Evolutionary conservation across 2,113 vertebrate species (phyloP), one percentile per base, ranked within the genome.

Genomic region (Microcebus jonahi): DNA sequence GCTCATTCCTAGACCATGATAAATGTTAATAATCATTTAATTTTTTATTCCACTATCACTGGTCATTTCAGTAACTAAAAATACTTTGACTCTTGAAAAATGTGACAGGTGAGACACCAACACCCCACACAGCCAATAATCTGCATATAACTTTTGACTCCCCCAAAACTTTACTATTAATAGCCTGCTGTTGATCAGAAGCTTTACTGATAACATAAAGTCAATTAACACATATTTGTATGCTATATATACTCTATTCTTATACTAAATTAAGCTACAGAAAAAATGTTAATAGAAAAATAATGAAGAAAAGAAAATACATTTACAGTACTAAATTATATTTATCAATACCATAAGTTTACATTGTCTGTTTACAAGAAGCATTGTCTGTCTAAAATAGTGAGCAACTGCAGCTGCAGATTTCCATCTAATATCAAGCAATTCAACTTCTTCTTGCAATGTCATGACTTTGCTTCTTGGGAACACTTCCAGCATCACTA

Each of bases 101-200:
- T 17, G 6, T 14, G 0, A 36, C 6, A 0, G 42, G 5, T 45
- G 14, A 25, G 25, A 25, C 42, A 45, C 7, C 13, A 45, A 1
- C 14, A 27, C 3, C 42, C 25, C 27, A 75, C 71, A 17, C 25
- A 45, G 25, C 9, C 2, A 45, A 75, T 29, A 45, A 29, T 75
- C 71, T 45, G 42, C 2, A 8, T 48, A 9, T 45, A 48, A 45
- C 39, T 75, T 73, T 75, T 48, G 14, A 75, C 13, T 29, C 25
- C 39, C 39, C 27, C 42, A 29, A 45, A 48, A 75, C 25, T 29
- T 13, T 14, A 65, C 27, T 65, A 75, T 25, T 27, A 3, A 75
- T 5, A 48, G 71, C 42, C 25, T 75, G 48, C 23, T 75, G 42
- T 73, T 29, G 71, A 75, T 25, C 25, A 17, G 71, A 75, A 39